Percentiles rank a stretch among this genome's conserved stretches.
These are phyloP conservation scores for Scarus forsteni DNA, from an alignment of 2,797 vertebrate species.

Conservation along the genomic window DNA sequence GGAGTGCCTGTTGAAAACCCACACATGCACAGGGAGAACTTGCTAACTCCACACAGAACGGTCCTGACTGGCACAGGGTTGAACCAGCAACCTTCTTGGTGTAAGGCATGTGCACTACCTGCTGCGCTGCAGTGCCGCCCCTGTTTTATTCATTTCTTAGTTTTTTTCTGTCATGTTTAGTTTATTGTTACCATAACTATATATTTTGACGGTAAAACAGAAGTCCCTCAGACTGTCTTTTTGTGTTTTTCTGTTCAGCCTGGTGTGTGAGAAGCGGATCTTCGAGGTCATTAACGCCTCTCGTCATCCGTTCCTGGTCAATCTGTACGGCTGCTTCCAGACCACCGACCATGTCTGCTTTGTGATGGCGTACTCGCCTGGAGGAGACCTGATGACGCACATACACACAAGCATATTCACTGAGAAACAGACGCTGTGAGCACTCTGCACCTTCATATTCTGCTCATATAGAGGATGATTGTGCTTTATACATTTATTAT, in stretches of 20 bases:
- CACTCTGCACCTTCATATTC: neutral
- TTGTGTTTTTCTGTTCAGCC: conserved; percentile 74
- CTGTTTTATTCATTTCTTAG: too few species aligned
- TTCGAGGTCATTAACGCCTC: conserved; percentile 91
- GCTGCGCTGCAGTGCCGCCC: too few species aligned
- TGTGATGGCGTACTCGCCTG: conserved; percentile 94
- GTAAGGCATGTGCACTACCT: too few species aligned
- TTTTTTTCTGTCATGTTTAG: too few species aligned
- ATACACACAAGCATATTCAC: conserved; percentile 92
- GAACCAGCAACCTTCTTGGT: too few species aligned
- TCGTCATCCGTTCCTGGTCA: conserved; percentile 94
- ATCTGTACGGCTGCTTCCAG: conserved; percentile 95
- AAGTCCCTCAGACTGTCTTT: neutral
- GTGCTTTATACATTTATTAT: neutral
- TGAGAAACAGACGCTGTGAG: conserved; percentile 87
- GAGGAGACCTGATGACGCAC: conserved; percentile 97
- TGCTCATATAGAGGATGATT: neutral
- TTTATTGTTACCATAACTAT: too few species aligned
- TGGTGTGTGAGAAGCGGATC: conserved; percentile 95
- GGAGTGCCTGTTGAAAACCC: too few species aligned
- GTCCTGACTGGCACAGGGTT: too few species aligned
- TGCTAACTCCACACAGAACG: too few species aligned
- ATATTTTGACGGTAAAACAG: too few species aligned
- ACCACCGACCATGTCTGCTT: conserved; percentile 93
- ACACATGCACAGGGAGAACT: too few species aligned